phyloP scores from a whole-genome alignment of 2,888 invertebrate species.

The Drosophila pegasa region DNA sequence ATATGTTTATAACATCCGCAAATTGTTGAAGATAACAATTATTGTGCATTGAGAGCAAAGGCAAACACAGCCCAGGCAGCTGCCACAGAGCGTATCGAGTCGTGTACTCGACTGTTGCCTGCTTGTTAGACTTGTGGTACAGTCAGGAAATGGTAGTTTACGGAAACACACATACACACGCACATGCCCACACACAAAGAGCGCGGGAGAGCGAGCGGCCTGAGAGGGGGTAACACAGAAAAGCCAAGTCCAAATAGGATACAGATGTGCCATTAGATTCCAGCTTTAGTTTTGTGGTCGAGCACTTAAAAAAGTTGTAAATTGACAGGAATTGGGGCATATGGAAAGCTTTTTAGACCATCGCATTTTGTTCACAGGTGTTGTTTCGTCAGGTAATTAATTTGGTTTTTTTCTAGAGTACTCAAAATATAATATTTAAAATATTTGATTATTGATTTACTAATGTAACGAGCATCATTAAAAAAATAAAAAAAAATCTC shows the following conservation, averaged over 20 bases:
- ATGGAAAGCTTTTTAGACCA: constrained; percentile 23
- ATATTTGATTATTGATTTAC: too few species aligned
- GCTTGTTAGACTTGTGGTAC: constrained; percentile 57
- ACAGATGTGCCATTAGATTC: constrained; percentile 68
- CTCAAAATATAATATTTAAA: too few species aligned
- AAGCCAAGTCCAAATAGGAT: constrained; percentile 65
- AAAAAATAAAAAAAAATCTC: too few species aligned
- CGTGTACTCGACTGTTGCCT: constrained; percentile 36
- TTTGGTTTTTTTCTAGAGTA: too few species aligned
- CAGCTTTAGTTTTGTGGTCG: constrained; percentile 65
- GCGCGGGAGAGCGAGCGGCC: constrained; percentile 11
- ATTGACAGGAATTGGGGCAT: constrained; percentile 36
- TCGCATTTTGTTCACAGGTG: constrained; percentile 47
- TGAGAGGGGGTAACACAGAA: constrained; percentile 1
- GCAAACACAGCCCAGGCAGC: constrained; percentile 52
- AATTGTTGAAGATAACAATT: constrained; percentile 80
- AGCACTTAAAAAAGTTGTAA: constrained; percentile 58
- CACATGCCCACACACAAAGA: constrained; percentile 12
- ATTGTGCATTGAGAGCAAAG: constrained; percentile 77
- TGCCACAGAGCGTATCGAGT: constrained; percentile 38
- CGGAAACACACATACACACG: constrained; percentile 58
- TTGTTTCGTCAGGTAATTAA: too few species aligned
- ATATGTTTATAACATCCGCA: constrained; percentile 80
- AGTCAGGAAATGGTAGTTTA: constrained; percentile 75
- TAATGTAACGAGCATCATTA: too few species aligned